Evolutionary conservation across 2,113 vertebrate genomes (phyloP).

Genomic region (Lates calcarifer): DNA sequence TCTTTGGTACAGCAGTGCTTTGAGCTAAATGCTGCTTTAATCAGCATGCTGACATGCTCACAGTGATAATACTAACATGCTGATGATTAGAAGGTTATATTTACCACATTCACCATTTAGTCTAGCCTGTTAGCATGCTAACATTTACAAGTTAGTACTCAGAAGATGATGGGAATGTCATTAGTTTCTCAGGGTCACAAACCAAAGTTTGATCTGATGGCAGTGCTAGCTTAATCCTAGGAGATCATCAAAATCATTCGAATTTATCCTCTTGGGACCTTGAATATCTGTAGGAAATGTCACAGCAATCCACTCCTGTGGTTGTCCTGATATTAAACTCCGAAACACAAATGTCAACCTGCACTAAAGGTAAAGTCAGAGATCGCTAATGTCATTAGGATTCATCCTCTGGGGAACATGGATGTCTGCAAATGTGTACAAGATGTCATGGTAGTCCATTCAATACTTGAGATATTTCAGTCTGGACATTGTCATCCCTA

Average conservation of each 20-base stretch:
- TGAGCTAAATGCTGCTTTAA: neutral
- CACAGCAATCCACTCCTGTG: neutral
- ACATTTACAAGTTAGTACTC: neutral
- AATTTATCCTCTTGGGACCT: neutral
- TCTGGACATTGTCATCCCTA: too few relatives aligned
- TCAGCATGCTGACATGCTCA: neutral
- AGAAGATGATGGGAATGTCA: neutral
- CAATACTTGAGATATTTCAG: too few relatives aligned
- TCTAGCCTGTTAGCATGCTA: conserved; percentile 3
- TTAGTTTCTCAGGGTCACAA: neutral
- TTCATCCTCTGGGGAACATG: neutral
- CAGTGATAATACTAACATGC: neutral
- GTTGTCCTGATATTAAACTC: too few relatives aligned
- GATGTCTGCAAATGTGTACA: neutral
- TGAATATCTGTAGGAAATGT: neutral
- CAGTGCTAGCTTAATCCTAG: neutral
- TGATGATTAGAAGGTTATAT: neutral
- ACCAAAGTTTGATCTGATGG: too few relatives aligned
- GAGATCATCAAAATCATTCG: neutral
- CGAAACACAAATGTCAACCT: too few relatives aligned
- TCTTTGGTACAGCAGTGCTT: neutral
- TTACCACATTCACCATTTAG: neutral
- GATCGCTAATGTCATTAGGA: neutral
- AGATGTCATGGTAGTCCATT: too few relatives aligned
- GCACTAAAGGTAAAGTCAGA: neutral